Base-by-base conservation (phyloP, 2,113 vertebrate species). In the Serilophus lunatus region DNA sequence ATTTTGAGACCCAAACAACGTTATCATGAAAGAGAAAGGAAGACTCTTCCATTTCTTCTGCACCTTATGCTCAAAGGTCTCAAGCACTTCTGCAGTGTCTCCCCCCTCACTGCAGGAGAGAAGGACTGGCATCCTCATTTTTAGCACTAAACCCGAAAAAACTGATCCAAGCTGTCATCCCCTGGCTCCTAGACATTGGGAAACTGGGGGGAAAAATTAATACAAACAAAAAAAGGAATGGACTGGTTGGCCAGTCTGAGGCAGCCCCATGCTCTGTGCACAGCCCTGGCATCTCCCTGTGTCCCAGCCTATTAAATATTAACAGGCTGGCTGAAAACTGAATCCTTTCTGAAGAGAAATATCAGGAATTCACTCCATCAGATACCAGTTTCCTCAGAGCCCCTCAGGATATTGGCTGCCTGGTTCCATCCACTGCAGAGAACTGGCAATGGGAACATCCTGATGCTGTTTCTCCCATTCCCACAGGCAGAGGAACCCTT, bases 391-490 rank as follows among this genome's bases (percentile, higher is more conserved):
- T 20, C 61, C 65, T 33, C 50, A 31, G 18, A 74, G 45, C 18
- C 65, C n/a, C 47, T 22, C 14, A 13, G 56, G 60, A 10, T 5
- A 8, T 13, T 9, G 65, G 40, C 64, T 64, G 81, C 71, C 88
- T 20, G 10, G 23, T 5, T 29, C 8, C 12, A 36, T 6, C 84
- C 29, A 13, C 59, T n/a, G 24, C 50, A 57, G 31, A 2, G 25
- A 86, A 8, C 6, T 7, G 35, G 69, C 24, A 22, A 18, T 20
- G 26, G 49, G 57, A 80, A 45, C 51, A 38, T 10, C 56, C 50
- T 7, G 1, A 2, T 2, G 13, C 64, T 13, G 25, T 5, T 53
- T 1, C 31, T 49, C 79, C 19, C 25, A 1, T 51, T 40, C 51
- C 64, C 36, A 26, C 13, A 33, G 18, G 38, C 72, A 72, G 15